Percentiles rank a stretch among this genome's conserved stretches.
Conservation (phyloP, 1,140 invertebrate species). For the Lanistes nyassanus region DNA sequence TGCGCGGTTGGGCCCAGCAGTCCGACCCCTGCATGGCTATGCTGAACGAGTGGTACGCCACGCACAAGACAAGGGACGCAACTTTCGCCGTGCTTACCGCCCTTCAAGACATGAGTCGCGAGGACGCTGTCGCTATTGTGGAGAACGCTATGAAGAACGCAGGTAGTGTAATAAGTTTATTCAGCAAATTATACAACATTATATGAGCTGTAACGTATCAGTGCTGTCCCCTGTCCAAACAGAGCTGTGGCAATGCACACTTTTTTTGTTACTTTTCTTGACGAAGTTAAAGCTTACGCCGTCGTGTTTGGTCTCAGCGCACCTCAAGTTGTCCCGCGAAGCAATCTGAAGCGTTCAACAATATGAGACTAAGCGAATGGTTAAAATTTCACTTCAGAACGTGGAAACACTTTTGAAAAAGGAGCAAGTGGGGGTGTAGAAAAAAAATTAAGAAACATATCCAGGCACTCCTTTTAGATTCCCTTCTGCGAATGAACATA, state of each 20-base stretch:
- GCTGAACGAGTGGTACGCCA: conserved; percentile 61
- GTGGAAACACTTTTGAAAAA: no score
- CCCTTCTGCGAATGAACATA: no score
- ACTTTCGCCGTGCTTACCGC: conserved; percentile 48
- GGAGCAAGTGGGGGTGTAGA: background rate
- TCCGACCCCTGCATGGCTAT: conserved; percentile 59
- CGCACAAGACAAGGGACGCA: conserved; percentile 58
- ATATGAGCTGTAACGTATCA: background rate
- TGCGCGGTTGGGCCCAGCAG: conserved; percentile 55
- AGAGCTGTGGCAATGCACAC: no score
- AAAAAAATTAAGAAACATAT: background rate
- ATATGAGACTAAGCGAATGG: no score
- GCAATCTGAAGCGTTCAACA: no score
- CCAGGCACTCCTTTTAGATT: background rate
- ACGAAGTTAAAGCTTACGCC: no score
- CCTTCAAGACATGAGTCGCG: conserved; percentile 55
- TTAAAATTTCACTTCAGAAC: no score
- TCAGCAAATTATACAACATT: no score
- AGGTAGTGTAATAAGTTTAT: conserved; percentile 32
- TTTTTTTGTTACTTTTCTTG: no score
- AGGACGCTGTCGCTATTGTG: conserved; percentile 55
- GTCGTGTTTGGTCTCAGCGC: no score
- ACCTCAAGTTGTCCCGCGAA: no score
- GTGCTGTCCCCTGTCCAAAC: background rate
- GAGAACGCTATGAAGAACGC: conserved; percentile 58